Conservation (phyloP, 2,113 vertebrate genomes). For the Heloderma charlesbogerti region DNA sequence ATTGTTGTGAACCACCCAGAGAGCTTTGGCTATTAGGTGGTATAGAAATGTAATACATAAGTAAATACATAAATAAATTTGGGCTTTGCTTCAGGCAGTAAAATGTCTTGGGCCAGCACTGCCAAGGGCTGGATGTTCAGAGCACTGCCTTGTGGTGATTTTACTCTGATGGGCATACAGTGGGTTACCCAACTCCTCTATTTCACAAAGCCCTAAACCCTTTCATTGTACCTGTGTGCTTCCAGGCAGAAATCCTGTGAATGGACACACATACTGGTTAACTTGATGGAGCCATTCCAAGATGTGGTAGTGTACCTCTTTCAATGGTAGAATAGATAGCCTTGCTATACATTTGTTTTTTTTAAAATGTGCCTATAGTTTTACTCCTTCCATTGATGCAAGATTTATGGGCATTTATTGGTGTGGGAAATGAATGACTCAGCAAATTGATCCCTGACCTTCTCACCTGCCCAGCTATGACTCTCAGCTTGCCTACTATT, state of each 20-base stretch:
- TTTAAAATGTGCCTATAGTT: not conserved
- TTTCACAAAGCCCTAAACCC: not conserved
- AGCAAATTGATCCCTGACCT: constrained; percentile 52
- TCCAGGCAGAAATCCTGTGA: not conserved
- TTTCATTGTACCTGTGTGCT: not conserved
- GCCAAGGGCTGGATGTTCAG: not conserved
- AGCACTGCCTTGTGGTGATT: not conserved
- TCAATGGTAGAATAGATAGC: not conserved
- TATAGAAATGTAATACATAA: no score
- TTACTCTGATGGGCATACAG: not conserved
- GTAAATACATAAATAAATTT: no score
- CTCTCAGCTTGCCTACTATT: constrained; percentile 50
- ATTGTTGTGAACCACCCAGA: no score
- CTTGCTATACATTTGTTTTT: not conserved
- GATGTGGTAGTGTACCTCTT: not conserved
- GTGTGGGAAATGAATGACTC: constrained; percentile 46
- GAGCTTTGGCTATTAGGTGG: no score
- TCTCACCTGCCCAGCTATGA: constrained; percentile 32
- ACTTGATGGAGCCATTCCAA: not conserved
- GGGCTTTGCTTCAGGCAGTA: not conserved
- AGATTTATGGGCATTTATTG: constrained; percentile 61
- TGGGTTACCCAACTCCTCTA: no score
- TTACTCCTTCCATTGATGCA: not conserved
- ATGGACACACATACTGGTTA: not conserved
- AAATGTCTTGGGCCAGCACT: not conserved